These are phyloP conservation scores for Takifugu bimaculatus DNA, from an alignment of 2,113 vertebrate genomes.

Conservation along the genomic window DNA sequence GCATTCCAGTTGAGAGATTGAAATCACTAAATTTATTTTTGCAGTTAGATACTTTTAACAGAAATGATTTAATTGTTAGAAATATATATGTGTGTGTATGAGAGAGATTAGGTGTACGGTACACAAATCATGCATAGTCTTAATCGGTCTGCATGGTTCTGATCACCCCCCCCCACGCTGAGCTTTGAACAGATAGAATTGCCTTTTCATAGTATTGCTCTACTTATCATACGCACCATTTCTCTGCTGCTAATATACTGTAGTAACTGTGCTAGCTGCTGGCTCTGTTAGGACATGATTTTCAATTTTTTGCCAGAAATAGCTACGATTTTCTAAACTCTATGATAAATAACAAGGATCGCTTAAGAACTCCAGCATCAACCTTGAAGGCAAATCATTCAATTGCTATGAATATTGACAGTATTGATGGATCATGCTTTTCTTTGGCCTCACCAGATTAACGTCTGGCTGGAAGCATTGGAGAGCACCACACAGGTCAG, in stretches of 20 bases:
- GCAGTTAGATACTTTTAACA: slow-evolving; percentile 12
- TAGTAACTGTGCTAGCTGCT: slow-evolving; percentile 9
- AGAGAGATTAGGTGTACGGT: no score
- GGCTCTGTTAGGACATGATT: slow-evolving; percentile 2
- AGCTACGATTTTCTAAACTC: slow-evolving; percentile 9
- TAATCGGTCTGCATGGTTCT: slow-evolving; percentile 1
- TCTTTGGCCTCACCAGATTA: slow-evolving; percentile 33
- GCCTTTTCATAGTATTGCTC: slow-evolving; percentile 22
- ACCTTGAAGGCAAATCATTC: slow-evolving; percentile 15
- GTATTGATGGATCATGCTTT: slow-evolving; percentile 45
- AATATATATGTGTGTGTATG: no score
- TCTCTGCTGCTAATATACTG: slow-evolving; percentile 24
- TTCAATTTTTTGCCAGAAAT: slow-evolving; percentile 15
- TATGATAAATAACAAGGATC: slow-evolving; percentile 1
- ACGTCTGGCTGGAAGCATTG: slow-evolving; percentile 36
- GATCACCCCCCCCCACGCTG: slow-evolving; percentile 5
- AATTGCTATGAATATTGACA: slow-evolving; percentile 36
- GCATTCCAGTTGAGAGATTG: slow-evolving; percentile 15
- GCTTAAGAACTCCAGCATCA: slow-evolving; percentile 1
- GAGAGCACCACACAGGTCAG: slow-evolving; percentile 19
- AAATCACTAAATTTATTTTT: slow-evolving; percentile 34
- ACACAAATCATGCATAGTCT: slow-evolving; percentile 1
- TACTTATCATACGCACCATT: slow-evolving; percentile 25
- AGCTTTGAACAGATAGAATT: slow-evolving; percentile 27
- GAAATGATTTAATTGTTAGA: slow-evolving; percentile 1